A percentile compares a stretch with the other conserved stretches of the same genome.
phyloP scores from a whole-genome alignment of 2,888 invertebrate species.

The Drosophila mimica region DNA sequence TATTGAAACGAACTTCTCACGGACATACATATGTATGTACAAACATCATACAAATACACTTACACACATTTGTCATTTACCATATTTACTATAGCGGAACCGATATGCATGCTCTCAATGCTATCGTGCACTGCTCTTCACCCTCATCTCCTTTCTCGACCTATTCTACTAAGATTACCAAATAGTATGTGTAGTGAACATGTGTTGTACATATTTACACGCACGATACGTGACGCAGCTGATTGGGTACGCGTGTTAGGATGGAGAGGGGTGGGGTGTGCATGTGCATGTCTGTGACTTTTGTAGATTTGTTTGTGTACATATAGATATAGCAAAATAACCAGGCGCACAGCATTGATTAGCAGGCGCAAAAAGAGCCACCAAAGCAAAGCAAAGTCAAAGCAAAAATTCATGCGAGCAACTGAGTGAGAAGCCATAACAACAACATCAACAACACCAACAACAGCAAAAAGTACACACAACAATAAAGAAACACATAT shows the following conservation, averaged over 20 bases:
- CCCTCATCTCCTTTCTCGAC: neutral
- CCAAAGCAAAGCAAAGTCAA: conserved; percentile 58
- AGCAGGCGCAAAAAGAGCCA: conserved; percentile 61
- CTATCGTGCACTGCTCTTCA: conserved; percentile 12
- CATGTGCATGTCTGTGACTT: conserved; percentile 76
- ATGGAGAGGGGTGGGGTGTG: conserved; percentile 12
- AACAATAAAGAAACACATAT: conserved; percentile 77
- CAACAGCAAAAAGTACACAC: conserved; percentile 72
- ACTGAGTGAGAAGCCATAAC: conserved; percentile 52
- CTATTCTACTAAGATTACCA: neutral
- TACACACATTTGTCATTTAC: neutral
- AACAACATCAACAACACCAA: conserved; percentile 47
- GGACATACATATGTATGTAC: too few species aligned
- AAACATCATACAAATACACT: too few species aligned
- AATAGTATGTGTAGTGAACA: conserved; percentile 31
- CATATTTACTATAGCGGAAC: conserved; percentile 35
- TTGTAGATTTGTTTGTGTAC: conserved; percentile 82
- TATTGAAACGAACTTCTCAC: neutral
- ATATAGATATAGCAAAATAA: conserved; percentile 81
- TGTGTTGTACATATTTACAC: conserved; percentile 64
- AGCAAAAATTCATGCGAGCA: conserved; percentile 73
- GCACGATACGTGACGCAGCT: conserved; percentile 48
- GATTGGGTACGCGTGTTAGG: neutral
- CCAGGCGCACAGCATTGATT: conserved; percentile 80
- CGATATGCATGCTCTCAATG: conserved; percentile 31